These are phyloP conservation scores for Notocelia uddmanniana DNA, from an alignment of 2,888 invertebrate species.

Conservation along the genomic window DNA sequence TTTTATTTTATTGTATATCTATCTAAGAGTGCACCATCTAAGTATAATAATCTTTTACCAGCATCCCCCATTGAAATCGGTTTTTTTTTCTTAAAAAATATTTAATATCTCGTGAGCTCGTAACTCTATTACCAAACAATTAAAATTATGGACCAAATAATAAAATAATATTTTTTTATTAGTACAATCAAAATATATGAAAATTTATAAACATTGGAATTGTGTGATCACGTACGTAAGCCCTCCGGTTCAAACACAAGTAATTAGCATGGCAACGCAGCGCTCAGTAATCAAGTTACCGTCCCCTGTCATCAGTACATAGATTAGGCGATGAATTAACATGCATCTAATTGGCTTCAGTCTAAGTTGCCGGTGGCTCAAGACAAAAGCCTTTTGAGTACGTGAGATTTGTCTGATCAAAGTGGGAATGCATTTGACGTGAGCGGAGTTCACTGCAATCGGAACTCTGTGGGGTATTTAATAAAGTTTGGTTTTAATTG, in stretches of 20 bases:
- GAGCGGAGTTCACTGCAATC: neutral
- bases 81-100: no score
- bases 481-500: neutral
- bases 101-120: no score
- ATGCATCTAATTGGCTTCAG: constrained; percentile 48
- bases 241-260: constrained; percentile 3
- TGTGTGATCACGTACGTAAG: constrained; percentile 1
- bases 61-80: no score
- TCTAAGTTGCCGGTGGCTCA: constrained; percentile 29
- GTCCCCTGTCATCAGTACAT: constrained; percentile 44
- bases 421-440: neutral
- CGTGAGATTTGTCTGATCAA: constrained; percentile 15
- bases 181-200: no score
- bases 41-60: no score
- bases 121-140: no score
- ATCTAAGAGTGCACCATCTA: no score
- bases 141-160: no score
- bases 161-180: no score
- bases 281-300: constrained; percentile 49
- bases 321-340: constrained; percentile 49
- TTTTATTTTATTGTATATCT: no score
- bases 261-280: constrained; percentile 37
- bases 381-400: constrained; percentile 20
- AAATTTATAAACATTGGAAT: neutral
- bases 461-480: no score